Base-by-base conservation (phyloP, 1,140 invertebrate species). In the Drosophila yakuba region DNA sequence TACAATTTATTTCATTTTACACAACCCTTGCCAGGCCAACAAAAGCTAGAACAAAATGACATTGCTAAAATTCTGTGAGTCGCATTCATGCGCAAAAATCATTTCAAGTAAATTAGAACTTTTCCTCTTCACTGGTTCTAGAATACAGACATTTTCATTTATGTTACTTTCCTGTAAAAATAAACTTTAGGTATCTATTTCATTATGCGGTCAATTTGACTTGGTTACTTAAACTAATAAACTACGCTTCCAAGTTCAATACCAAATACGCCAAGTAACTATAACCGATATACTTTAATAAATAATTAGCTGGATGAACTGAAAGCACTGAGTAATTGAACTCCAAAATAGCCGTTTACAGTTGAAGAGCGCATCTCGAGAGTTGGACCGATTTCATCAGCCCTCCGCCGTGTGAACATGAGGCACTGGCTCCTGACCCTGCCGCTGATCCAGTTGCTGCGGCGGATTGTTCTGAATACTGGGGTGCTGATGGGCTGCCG, bases 21-120 rank as follows among this genome's bases (percentile, higher is more conserved):
- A 44, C 56, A 69, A 43, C 10, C 43, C 23, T 28, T 60, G 14
- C 23, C 44, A 28, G 50, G 35, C 32, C 14, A 12, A 62, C 54
- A 17, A 38, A 63, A 63, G 28, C 72, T 12, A 14, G 36, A 63
- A 54, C 51, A 17, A 63, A 64, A 45, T 64, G 62, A 38, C 44
- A 74, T 51, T 51, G 48, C 32, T 35, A 28, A 56, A 32, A 39
- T 36, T 51, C 28, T 17, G 32, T n/a, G 3, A 39, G 54, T 36
- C n/a, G 39, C 28, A 38, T 55, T 48, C 6, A 25, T 28, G 23
- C 39, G 3, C 23, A 45, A 38, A 39, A 56, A 47, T 47, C 6
- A 15, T 43, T 51, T 61, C n/a, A 74, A 74, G 56, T 79, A 74
- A 79, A 78, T 78, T 59, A 54, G 52, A 79, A 60, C 61, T 41